These are phyloP conservation scores for Cepaea nemoralis DNA, from an alignment of 1,140 invertebrate species.

Conservation along the genomic window DNA sequence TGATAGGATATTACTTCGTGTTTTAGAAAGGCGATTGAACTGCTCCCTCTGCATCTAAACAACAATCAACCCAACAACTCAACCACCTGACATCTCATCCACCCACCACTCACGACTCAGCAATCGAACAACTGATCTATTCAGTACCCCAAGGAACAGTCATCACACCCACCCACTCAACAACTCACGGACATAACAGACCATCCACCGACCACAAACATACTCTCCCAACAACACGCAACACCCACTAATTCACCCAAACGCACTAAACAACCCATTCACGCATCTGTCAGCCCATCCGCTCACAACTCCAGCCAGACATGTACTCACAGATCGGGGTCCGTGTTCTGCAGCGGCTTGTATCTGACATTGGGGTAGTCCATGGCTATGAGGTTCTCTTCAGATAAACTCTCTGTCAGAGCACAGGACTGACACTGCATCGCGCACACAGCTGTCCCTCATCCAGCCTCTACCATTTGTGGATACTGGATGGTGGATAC, in stretches of 20 bases:
- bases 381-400: slow-evolving; percentile 21
- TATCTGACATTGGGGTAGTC: slow-evolving; percentile 26
- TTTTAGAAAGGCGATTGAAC: too few relatives aligned
- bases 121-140: too few relatives aligned
- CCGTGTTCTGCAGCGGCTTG: slow-evolving; percentile 19
- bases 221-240: background rate
- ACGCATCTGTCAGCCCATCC: background rate
- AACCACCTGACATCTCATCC: too few relatives aligned
- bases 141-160: too few relatives aligned
- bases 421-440: slow-evolving; percentile 30
- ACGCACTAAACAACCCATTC: background rate
- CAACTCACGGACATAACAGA: too few relatives aligned
- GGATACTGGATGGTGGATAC: background rate
- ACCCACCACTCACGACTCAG: too few relatives aligned
- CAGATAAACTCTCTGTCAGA: slow-evolving; percentile 15
- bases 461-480: background rate
- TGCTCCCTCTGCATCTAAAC: too few relatives aligned
- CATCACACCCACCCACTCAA: too few relatives aligned
- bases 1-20: too few relatives aligned
- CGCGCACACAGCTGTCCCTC: background rate
- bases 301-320: background rate
- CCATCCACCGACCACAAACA: too few relatives aligned
- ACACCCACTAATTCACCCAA: background rate
- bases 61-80: too few relatives aligned
- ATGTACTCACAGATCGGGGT: slow-evolving; percentile 15